Base-by-base conservation (phyloP, 2,888 invertebrate genomes). In the Helleia helle region DNA sequence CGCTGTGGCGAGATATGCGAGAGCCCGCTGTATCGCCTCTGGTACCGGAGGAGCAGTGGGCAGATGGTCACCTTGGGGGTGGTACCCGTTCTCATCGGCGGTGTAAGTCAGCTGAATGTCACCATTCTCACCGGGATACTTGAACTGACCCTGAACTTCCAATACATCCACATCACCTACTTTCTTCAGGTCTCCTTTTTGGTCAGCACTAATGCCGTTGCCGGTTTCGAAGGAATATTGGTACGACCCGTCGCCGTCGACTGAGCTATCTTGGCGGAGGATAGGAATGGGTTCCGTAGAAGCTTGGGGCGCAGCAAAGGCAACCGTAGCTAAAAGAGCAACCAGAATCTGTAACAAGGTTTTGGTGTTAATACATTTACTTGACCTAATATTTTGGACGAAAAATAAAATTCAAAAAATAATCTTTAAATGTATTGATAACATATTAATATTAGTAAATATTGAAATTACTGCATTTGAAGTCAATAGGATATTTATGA, bases 71-170 rank as follows among this genome's bases (percentile, higher is more conserved):
- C 88, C 88, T 53, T 76, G 85, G 1, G 90, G 89, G 59, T 90
- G 89, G 84, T 87, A 91, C 13, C 91, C 91, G 52, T 91, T 90
- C 62, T 91, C 91, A 52, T 92, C 91, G 48, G 92, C 91, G 27
- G 86, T 79, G 70, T 91, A 92, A 0, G 87, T 86, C 48, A 91
- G 60, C 48, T 87, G 87, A 58, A 90, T 89, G 50, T 86, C 80
- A 13, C 90, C 90, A 50, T 91, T 87, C 1, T 90, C 90, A 17
- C 88, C 83, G 0, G 89, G 88, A 62, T 90, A 91, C 39, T 89
- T 87, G 72, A 79, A 90, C 59, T 87, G 88, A 30, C 91, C 91
- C 55, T 89, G 87, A 3, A 90, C 91, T 40, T 87, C 86, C 42
- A 85, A 58, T 13, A 83, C 76, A 17, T 87, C 87, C 0, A 73